Percentiles rank a stretch among this genome's conserved stretches.
Evolutionary conservation across 2,888 invertebrate genomes (phyloP).

Genomic region (Heteropelma amictum): DNA sequence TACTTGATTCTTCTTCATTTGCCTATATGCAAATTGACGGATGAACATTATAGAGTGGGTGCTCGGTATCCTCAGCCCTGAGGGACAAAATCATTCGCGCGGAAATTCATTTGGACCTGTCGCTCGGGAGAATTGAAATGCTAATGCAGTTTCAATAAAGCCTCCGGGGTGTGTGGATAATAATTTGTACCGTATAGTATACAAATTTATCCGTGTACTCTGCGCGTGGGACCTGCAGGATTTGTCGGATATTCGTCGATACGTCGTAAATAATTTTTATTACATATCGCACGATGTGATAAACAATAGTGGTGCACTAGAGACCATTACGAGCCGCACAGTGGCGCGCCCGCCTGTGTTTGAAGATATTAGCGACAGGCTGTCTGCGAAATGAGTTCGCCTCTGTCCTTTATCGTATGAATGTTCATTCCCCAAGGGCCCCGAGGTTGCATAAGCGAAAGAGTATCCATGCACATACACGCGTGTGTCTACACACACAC

Average conservation of each 20-base stretch:
- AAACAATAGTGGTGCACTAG: conserved; percentile 39
- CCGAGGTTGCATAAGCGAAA: conserved; percentile 7
- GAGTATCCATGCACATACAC: not conserved
- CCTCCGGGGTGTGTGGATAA: conserved; percentile 18
- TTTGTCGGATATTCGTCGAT: conserved; percentile 37
- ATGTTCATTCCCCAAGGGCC: conserved; percentile 41
- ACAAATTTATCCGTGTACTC: conserved; percentile 4
- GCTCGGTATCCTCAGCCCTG: not conserved
- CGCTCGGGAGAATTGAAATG: conserved; percentile 50
- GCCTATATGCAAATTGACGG: conserved; percentile 1
- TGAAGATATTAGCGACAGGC: conserved; percentile 54
- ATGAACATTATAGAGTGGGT: conserved; percentile 6
- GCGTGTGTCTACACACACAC: not conserved
- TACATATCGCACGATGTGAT: conserved; percentile 40
- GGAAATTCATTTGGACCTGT: conserved; percentile 55
- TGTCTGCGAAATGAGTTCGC: conserved; percentile 44
- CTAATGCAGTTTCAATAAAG: conserved; percentile 52
- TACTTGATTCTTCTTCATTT: not conserved
- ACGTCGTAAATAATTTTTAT: conserved; percentile 56
- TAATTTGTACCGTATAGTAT: conserved; percentile 13
- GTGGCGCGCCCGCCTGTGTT: no score
- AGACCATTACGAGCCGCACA: conserved; percentile 5
- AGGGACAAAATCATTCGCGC: conserved; percentile 37
- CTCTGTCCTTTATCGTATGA: not conserved
- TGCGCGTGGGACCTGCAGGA: conserved; percentile 13